Conservation (phyloP, 2,113 vertebrate species). For the Phalacrocorax aristotelis region DNA sequence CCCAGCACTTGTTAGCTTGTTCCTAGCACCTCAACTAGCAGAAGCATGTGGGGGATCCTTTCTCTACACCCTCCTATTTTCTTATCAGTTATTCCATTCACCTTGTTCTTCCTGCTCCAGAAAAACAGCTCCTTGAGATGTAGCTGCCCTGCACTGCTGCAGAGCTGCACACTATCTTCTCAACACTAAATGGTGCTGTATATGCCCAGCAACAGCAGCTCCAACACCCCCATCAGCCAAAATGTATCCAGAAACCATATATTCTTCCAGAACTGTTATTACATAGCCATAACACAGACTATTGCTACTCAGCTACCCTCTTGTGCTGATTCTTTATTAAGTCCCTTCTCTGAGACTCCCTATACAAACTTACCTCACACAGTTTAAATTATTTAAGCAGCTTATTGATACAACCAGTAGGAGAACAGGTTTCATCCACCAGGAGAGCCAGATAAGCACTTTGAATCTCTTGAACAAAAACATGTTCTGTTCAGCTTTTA, state of each 20-base stretch:
- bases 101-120: not conserved
- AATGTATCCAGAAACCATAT: fast-evolving
- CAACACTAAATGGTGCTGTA: not conserved
- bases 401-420: not conserved
- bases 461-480: not conserved
- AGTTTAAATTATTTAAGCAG: not conserved
- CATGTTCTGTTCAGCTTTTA: not conserved
- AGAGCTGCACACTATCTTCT: not conserved
- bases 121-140: not conserved
- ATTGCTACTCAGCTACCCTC: not conserved
- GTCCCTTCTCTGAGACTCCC: not conserved
- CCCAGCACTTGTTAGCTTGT: not conserved
- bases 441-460: not conserved
- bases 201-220: not conserved
- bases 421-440: not conserved
- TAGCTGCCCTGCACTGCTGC: not conserved
- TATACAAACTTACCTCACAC: fast-evolving
- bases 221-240: not conserved
- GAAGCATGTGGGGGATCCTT: fast-evolving
- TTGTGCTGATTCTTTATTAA: not conserved
- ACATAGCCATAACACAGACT: not conserved
- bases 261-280: not conserved
- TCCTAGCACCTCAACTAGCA: fast-evolving
- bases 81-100: not conserved
- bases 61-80: not conserved